A percentile compares a stretch with the other conserved stretches of the same genome.
Evolutionary conservation across 2,113 vertebrate genomes (phyloP).

Genomic region (Chauna torquata): DNA sequence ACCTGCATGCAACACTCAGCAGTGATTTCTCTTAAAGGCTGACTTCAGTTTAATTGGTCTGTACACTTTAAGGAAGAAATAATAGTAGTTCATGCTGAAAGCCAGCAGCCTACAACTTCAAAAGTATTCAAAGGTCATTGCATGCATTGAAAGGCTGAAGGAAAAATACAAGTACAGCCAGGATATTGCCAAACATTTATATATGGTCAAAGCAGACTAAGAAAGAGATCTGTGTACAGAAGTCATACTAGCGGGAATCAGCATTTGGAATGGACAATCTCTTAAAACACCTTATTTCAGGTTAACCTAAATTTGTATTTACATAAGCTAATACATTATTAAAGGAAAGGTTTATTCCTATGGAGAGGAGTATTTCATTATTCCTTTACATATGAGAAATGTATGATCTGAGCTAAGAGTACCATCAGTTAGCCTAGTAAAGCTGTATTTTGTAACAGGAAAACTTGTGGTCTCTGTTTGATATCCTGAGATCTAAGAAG

Average conservation of each 20-base stretch:
- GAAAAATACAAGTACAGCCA: neutral
- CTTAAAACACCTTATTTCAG: neutral
- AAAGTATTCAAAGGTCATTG: neutral
- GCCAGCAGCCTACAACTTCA: neutral
- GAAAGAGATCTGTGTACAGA: neutral
- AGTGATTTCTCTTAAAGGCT: neutral
- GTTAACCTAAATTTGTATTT: neutral
- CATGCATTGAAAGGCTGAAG: neutral
- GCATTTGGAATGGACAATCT: neutral
- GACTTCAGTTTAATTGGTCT: neutral
- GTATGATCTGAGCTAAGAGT: neutral
- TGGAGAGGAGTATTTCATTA: neutral
- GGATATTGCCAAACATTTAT: neutral
- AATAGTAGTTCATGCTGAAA: neutral
- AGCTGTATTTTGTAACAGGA: neutral
- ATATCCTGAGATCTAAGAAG: neutral
- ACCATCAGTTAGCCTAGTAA: neutral
- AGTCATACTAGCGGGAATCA: neutral
- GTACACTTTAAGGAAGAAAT: neutral
- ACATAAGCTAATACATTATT: neutral
- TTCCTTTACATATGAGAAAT: neutral
- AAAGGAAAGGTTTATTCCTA: neutral
- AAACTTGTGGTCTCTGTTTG: neutral
- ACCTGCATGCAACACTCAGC: neutral
- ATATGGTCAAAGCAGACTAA: neutral